Evolutionary conservation across 2,888 invertebrate species (phyloP), one percentile per base, ranked within the genome.

Genomic region (Synanthedon myopaeformis): DNA sequence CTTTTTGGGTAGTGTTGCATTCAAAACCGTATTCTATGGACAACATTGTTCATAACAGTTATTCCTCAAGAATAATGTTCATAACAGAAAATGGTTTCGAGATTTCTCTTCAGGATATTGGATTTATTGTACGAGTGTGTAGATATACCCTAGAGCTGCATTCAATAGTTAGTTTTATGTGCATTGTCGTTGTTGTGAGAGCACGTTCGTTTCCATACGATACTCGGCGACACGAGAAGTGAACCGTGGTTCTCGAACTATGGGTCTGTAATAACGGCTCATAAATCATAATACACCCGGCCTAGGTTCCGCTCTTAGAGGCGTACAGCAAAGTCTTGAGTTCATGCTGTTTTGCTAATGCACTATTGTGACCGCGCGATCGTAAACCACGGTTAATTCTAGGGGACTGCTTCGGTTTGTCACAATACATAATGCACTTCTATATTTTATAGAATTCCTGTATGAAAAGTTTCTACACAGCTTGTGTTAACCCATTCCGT

Each of bases 251-350:
- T 74, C 70, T 75, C 71, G 62, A 74, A 66, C 70, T 70, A 77
- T 76, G 14, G 73, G 77, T 82, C 80, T 79, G 75, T 79, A 80
- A 79, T 76, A 75, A 72, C 72, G 66, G 70, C 64, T 70, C 79
- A 71, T 84, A 82, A 84, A 82, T 84, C 82, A 84, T 76, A 78
- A 72, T 35, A 71, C 68, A 66, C 62, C 62, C 60, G 65, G 62
- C 64, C 64, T 59, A 65, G 63, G 67, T 65, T 66, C 58, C 57
- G 60, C 56, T 61, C 62, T 59, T 56, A 60, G 58, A 60, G 56
- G 64, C 67, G 67, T 66, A 66, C 66, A 66, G 61, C 67, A 69
- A 65, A 67, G 66, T 69, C 65, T 23, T 48, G 50, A 41, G 50
- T 53, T 52, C 45, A 50, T 50, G 52, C 52, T 55, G 52, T 41